phyloP scores from a whole-genome alignment of 2,797 vertebrate species.

The Muscicapa comitata region DNA sequence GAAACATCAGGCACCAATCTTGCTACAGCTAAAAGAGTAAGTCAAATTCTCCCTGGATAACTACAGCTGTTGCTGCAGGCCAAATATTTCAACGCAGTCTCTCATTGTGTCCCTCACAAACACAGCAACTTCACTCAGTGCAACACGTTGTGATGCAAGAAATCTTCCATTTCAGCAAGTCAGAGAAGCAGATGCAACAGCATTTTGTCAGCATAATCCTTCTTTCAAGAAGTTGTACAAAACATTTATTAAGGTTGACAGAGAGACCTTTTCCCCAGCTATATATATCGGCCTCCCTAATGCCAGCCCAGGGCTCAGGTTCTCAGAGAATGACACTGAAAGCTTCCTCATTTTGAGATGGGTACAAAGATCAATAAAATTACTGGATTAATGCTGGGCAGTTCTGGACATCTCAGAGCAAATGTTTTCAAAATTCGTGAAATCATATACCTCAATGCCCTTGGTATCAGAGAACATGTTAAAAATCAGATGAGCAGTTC shows the following conservation, averaged over 20 bases:
- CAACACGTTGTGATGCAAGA: neutral
- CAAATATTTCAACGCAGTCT: neutral
- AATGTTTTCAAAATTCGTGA: neutral
- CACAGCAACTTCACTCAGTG: neutral
- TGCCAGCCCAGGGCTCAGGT: neutral
- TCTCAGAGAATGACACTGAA: neutral
- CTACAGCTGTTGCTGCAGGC: neutral
- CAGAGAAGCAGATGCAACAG: neutral
- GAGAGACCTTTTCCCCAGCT: conserved; percentile 34
- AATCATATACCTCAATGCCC: neutral
- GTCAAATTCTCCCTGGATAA: neutral
- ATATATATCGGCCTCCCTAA: neutral
- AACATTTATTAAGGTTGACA: conserved; percentile 33
- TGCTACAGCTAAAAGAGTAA: neutral
- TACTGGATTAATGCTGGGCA: neutral
- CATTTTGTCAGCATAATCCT: neutral
- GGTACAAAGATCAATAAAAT: neutral
- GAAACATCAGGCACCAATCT: neutral
- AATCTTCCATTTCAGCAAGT: conserved; percentile 12
- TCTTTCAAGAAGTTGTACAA: neutral
- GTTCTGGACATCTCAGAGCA: neutral
- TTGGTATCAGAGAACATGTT: neutral
- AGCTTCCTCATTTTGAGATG: neutral
- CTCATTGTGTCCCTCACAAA: neutral
- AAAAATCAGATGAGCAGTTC: neutral